Conservation (phyloP, 2,113 vertebrate species). For the Herpailurus yagouaroundi region DNA sequence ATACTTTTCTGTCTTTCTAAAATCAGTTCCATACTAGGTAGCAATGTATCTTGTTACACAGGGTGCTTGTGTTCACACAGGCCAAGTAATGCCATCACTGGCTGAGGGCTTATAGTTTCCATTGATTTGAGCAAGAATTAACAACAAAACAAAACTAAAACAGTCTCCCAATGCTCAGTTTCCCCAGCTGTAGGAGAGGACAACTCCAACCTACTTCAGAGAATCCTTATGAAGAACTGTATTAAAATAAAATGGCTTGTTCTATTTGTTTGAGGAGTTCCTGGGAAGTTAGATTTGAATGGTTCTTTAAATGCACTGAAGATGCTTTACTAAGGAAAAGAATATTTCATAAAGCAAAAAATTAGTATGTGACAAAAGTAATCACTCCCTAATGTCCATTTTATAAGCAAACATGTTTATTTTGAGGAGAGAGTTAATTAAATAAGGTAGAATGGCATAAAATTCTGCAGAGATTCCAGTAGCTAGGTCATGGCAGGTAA, state of each 20-base stretch:
- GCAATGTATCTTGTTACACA: conserved; percentile 25
- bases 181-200: background rate
- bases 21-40: conserved; percentile 61
- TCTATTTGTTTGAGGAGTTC: background rate
- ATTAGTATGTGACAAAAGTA: background rate
- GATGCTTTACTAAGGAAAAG: conserved; percentile 47
- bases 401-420: conserved; percentile 29
- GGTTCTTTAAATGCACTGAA: conserved; percentile 22
- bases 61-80: background rate
- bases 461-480: conserved; percentile 6
- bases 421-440: background rate
- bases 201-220: background rate
- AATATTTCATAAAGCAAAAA: conserved; percentile 43
- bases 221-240: background rate
- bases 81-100: background rate
- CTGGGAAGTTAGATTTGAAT: conserved; percentile 10
- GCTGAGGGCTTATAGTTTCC: conserved; percentile 8
- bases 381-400: background rate
- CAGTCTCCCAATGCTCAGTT: background rate
- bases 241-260: conserved; percentile 10
- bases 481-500: background rate
- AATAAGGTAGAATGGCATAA: background rate
- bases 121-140: conserved; percentile 22
- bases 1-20: conserved; percentile 56
- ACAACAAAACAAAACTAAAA: conserved; percentile 40